Percentiles rank a stretch among this genome's conserved stretches.
Evolutionary conservation across 2,888 invertebrate species (phyloP).

Genomic region (Siphlonurus alternatus): DNA sequence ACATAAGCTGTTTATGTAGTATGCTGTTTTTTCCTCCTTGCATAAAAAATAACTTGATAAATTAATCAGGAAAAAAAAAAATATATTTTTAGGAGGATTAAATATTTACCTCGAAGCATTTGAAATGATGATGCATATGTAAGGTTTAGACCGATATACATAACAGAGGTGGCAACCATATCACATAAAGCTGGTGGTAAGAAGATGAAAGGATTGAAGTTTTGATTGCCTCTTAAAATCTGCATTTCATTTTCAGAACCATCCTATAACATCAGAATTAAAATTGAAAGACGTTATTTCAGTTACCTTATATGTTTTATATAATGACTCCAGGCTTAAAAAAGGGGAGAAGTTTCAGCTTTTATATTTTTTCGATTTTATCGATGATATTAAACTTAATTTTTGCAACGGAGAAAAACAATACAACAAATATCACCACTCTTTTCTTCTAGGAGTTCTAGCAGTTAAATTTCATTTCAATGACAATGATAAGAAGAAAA

Average conservation of each 20-base stretch:
- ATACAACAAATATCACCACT: no score
- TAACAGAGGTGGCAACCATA: conserved; percentile 70
- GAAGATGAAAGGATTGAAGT: conserved; percentile 64
- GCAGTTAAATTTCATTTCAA: no score
- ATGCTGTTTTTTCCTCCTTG: no score
- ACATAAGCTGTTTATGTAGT: no score
- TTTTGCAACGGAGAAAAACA: no score
- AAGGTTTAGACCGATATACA: conserved; percentile 80
- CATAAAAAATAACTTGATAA: neutral
- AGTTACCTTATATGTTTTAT: conserved; percentile 5
- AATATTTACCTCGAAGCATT: conserved; percentile 64
- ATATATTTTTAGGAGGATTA: neutral
- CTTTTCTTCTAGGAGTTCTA: no score
- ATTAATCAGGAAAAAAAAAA: neutral
- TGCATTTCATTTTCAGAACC: conserved; percentile 34
- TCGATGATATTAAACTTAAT: no score
- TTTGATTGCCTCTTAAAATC: conserved; percentile 51
- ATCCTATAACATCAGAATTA: conserved; percentile 24
- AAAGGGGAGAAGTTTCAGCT: no score
- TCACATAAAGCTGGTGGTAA: conserved; percentile 80
- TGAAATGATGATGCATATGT: conserved; percentile 91
- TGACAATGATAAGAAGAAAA: no score
- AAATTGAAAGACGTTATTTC: conserved; percentile 4
- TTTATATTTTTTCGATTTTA: no score
- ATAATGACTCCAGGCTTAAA: no score